Conservation (phyloP, 1,140 invertebrate species). For the Drosophila sucinea region DNA sequence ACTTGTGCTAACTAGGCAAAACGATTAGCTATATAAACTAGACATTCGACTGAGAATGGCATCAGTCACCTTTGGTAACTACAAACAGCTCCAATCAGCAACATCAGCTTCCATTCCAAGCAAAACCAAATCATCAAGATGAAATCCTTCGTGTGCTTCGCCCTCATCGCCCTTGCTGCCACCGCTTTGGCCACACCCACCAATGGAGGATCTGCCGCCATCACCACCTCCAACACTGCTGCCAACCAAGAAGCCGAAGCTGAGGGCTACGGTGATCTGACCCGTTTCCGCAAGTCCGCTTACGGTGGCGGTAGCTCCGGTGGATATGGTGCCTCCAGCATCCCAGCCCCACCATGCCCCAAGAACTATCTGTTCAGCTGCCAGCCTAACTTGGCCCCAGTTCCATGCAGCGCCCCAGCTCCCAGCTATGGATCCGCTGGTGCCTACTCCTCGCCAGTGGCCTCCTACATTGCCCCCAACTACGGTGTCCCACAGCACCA, state of each 20-base stretch:
- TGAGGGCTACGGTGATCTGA: slow-evolving; percentile 61
- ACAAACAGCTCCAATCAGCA: slow-evolving; percentile 31
- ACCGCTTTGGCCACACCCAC: slow-evolving; percentile 60
- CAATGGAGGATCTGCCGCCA: slow-evolving; percentile 29
- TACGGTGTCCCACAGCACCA: slow-evolving; percentile 65
- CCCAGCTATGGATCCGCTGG: slow-evolving; percentile 68
- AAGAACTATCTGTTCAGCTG: slow-evolving; percentile 80
- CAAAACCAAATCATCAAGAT: slow-evolving; percentile 48
- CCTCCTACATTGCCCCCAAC: slow-evolving; percentile 58
- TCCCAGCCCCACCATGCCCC: slow-evolving; percentile 71
- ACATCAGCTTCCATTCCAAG: slow-evolving; percentile 21
- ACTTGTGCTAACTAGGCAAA: slow-evolving; percentile 61
- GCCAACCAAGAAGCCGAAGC: slow-evolving; percentile 49
- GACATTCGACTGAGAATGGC: slow-evolving; percentile 14
- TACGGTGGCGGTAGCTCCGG: slow-evolving; percentile 69
- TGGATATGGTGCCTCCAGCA: slow-evolving; percentile 63
- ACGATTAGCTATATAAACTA: slow-evolving; percentile 58
- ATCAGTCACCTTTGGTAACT: slow-evolving; percentile 74
- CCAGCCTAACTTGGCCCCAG: slow-evolving; percentile 74
- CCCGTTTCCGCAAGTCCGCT: slow-evolving; percentile 71
- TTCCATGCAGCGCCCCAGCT: slow-evolving; percentile 66
- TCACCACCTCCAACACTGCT: slow-evolving; percentile 13
- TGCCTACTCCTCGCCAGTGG: slow-evolving; percentile 69
- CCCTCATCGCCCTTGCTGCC: slow-evolving; percentile 56
- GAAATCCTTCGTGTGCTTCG: slow-evolving; percentile 77